Percentiles rank a stretch among this genome's conserved stretches.
These are phyloP conservation scores for Nilaparvata lugens DNA, from an alignment of 1,140 invertebrate genomes.

Conservation along the genomic window DNA sequence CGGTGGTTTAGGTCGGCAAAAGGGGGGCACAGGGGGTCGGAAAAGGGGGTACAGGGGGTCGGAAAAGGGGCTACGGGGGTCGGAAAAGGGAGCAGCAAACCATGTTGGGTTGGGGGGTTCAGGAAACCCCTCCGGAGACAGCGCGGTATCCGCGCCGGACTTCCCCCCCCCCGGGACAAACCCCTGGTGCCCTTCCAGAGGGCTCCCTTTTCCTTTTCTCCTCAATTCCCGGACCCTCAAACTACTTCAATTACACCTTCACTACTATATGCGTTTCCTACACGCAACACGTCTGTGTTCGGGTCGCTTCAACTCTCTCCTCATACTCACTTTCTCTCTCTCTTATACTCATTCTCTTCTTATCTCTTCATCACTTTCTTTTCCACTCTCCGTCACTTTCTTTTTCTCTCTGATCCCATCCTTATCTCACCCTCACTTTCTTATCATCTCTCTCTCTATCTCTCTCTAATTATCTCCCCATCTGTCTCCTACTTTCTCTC, in stretches of 20 bases:
- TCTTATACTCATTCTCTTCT: too few species aligned
- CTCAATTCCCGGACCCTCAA: not conserved
- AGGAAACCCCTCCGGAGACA: constrained; percentile 5
- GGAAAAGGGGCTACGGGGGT: not conserved
- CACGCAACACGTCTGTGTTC: not conserved
- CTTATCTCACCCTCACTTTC: too few species aligned
- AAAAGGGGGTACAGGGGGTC: not conserved
- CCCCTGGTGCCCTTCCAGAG: not conserved
- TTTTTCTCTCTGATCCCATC: too few species aligned
- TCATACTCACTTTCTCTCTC: too few species aligned
- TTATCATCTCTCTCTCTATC: too few species aligned
- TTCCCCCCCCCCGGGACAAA: not conserved
- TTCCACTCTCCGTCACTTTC: too few species aligned
- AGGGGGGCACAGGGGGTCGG: not conserved
- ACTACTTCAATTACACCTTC: constrained; percentile 5
- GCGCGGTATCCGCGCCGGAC: constrained; percentile 3
- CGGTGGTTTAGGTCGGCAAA: not conserved
- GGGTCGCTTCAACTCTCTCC: too few species aligned
- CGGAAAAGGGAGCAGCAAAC: not conserved
- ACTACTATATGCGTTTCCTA: not conserved
- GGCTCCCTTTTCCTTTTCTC: not conserved
- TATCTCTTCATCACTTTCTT: too few species aligned
- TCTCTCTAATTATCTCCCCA: too few species aligned
- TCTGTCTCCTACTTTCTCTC: too few species aligned
- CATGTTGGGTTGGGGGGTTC: not conserved